phyloP scores from a whole-genome alignment of 2,888 invertebrate genomes.

The Drosophila mayaguana region DNA sequence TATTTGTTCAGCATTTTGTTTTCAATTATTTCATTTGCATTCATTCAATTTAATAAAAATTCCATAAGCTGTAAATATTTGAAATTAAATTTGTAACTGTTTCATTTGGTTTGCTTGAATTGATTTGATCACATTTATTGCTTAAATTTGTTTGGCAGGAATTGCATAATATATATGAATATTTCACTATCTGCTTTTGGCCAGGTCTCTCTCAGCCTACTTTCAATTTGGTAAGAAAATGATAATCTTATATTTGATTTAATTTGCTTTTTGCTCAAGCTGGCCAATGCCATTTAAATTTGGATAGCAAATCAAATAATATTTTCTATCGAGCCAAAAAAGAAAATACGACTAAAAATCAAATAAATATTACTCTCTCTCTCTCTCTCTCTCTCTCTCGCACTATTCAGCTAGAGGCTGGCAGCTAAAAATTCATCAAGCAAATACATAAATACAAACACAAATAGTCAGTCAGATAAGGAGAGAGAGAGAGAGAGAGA shows the following conservation, averaged over 20 bases:
- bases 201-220: no score
- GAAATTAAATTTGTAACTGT: background rate
- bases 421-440: conserved; percentile 54
- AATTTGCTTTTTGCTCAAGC: conserved; percentile 1
- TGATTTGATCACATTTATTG: background rate
- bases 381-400: background rate
- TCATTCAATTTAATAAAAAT: background rate
- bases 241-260: conserved; percentile 20
- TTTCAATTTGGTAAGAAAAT: background rate
- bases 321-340: conserved; percentile 13
- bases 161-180: background rate
- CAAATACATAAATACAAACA: conserved; percentile 40
- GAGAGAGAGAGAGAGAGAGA: background rate
- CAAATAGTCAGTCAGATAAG: conserved; percentile 1
- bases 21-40: background rate
- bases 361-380: conserved; percentile 40
- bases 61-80: background rate
- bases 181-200: no score
- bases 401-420: conserved; percentile 12
- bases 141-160: background rate
- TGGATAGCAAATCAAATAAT: conserved; percentile 30
- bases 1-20: background rate
- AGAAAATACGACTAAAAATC: conserved; percentile 34
- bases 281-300: conserved; percentile 16
- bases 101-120: background rate